Percentiles rank a stretch among this genome's conserved stretches.
phyloP scores from a whole-genome alignment of 1,140 invertebrate species.

The Ooceraea biroi region DNA sequence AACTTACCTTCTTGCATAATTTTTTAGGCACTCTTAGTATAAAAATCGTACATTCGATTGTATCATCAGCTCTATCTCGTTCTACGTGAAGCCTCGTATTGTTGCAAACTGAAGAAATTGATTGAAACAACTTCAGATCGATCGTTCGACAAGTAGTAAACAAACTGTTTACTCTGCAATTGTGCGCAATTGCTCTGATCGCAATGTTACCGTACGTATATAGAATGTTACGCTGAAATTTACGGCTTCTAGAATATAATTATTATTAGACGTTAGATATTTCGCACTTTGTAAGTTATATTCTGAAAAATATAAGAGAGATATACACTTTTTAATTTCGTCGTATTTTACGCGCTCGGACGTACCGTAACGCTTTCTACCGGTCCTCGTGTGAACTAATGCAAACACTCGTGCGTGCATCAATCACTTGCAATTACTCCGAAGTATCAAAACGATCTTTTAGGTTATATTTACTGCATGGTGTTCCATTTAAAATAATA shows the following conservation, averaged over 20 bases:
- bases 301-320: conserved; percentile 14
- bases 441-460: neutral
- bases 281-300: neutral
- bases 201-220: neutral
- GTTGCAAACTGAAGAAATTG: neutral
- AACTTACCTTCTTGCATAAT: conserved; percentile 39
- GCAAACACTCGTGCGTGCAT: neutral
- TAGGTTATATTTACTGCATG: neutral
- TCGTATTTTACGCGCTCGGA: neutral
- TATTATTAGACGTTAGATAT: neutral
- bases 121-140: conserved; percentile 12
- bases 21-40: neutral
- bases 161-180: too few species aligned
- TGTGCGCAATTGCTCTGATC: neutral
- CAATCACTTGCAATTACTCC: neutral
- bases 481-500: neutral
- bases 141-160: neutral
- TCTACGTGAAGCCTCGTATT: neutral
- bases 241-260: neutral
- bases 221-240: neutral
- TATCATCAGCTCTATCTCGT: neutral
- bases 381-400: neutral
- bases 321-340: neutral
- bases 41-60: neutral
- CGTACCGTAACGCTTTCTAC: conserved; percentile 6